A percentile compares a stretch with the other conserved stretches of the same genome.
Conservation (phyloP, 2,888 invertebrate genomes). For the Mantis religiosa region DNA sequence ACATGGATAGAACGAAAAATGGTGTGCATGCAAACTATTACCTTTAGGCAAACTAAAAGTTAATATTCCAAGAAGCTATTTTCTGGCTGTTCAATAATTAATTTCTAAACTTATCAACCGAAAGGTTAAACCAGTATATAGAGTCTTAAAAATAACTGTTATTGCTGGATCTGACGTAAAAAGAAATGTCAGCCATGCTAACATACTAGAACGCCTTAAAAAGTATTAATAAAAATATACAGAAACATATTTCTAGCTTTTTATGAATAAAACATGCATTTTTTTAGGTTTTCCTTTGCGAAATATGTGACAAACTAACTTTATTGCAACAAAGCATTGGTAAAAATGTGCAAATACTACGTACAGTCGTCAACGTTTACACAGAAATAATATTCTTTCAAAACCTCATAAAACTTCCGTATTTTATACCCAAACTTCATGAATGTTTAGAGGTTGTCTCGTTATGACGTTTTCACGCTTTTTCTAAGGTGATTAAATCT, state of each 20-base stretch:
- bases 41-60: no score
- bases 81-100: no score
- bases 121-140: neutral
- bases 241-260: neutral
- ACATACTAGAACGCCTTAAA: neutral
- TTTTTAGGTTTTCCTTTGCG: neutral
- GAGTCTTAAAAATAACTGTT: neutral
- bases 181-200: neutral
- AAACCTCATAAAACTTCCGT: neutral
- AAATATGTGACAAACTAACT: neutral
- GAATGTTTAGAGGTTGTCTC: neutral
- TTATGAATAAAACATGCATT: neutral
- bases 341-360: conserved; percentile 7
- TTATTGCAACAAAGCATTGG: neutral
- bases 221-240: neutral
- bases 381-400: conserved; percentile 1
- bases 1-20: no score
- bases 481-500: neutral
- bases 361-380: neutral
- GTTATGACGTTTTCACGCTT: neutral
- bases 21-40: no score
- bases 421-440: neutral
- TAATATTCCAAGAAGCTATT: no score
- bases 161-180: neutral
- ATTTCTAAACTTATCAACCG: neutral